Base-by-base conservation (phyloP, 2,113 vertebrate genomes). In the Gymnocephalus cernua region DNA sequence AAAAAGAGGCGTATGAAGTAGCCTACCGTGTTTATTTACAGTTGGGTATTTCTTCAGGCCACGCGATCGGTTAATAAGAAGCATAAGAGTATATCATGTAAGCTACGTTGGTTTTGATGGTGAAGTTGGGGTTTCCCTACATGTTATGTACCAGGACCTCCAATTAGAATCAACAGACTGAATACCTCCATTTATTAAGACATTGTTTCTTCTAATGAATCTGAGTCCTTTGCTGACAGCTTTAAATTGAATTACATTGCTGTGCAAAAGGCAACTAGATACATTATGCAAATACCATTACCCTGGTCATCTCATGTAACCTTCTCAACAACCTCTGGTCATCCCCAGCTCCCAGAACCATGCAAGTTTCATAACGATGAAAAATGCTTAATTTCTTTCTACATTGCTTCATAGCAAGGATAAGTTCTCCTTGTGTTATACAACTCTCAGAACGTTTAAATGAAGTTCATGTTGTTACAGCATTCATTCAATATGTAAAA, bases 41-140 rank as follows among this genome's bases (percentile, higher is more conserved):
- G 45, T 69, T 32, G 32, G n/a, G 5, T 57, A n/a, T 64, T 63
- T 74, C n/a, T 74, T 38, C 19, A 27, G 77, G 57, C 45, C 76
- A 83, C 50, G 50, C 75, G 75, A 83, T 41, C 74, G 13, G 9
- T n/a, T n/a, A n/a, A n/a, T n/a, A n/a, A n/a, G n/a, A n/a, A n/a
- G n/a, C n/a, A n/a, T n/a, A 56, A 54, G 19, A 58, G 25, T 9
- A 51, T 80, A 21, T 50, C 16, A 19, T 29, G 6, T 54, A 16
- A 56, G 16, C 2, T 25, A 12, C 23, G 21, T 35, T 64, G 18
- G 1, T 50, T 63, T 57, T 71, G 3, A 62, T 45, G 45, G 13
- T 25, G 27, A 69, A 16, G 21, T n/a, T 48, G 7, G 1, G 3
- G 41, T 23, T 67, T 61, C 44, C 15, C 3, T 18, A 14, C 21